These are phyloP conservation scores for Myanophis thanlyinensis DNA, from an alignment of 2,113 vertebrate species.

Conservation along the genomic window DNA sequence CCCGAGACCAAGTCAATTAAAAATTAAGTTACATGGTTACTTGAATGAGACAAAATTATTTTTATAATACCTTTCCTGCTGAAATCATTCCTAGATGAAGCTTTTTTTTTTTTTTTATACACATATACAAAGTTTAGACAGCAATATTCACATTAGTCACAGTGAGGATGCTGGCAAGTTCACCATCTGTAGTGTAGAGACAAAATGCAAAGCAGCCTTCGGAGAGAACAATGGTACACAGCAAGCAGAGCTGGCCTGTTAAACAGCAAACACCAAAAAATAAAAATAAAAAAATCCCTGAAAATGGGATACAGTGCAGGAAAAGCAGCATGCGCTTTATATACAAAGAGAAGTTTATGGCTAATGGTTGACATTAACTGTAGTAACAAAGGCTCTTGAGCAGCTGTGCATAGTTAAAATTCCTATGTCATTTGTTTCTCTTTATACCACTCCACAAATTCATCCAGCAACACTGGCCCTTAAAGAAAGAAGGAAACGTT, in stretches of 20 bases:
- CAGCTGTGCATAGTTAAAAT: slow-evolving; percentile 71
- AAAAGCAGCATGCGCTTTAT: slow-evolving; percentile 81
- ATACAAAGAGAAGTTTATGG: slow-evolving; percentile 80
- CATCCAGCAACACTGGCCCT: slow-evolving; percentile 99
- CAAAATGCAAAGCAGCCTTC: slow-evolving; percentile 85
- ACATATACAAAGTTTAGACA: slow-evolving; percentile 89
- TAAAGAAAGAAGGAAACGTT: slow-evolving; percentile 45
- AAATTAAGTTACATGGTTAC: slow-evolving; percentile 57
- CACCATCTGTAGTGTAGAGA: slow-evolving; percentile 82
- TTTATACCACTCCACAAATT: slow-evolving; percentile 99
- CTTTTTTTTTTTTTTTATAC: slow-evolving; percentile 77
- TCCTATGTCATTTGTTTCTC: slow-evolving; percentile 96
- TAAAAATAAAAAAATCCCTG: slow-evolving; percentile 70
- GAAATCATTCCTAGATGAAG: slow-evolving; percentile 81
- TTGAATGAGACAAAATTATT: slow-evolving; percentile 75
- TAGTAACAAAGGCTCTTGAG: slow-evolving; percentile 77
- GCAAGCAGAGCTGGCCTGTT: slow-evolving; percentile 76
- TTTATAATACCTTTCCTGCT: slow-evolving; percentile 78
- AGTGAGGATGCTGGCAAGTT: slow-evolving; percentile 85
- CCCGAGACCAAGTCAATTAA: slow-evolving; percentile 68
- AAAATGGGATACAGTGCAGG: slow-evolving; percentile 70
- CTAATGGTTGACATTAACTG: slow-evolving; percentile 76
- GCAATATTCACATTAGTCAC: slow-evolving; percentile 91
- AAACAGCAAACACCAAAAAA: slow-evolving; percentile 73
- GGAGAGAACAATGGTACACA: slow-evolving; percentile 78